phyloP scores from a whole-genome alignment of 23 tunicate species.

The Trididemnum clinides region DNA sequence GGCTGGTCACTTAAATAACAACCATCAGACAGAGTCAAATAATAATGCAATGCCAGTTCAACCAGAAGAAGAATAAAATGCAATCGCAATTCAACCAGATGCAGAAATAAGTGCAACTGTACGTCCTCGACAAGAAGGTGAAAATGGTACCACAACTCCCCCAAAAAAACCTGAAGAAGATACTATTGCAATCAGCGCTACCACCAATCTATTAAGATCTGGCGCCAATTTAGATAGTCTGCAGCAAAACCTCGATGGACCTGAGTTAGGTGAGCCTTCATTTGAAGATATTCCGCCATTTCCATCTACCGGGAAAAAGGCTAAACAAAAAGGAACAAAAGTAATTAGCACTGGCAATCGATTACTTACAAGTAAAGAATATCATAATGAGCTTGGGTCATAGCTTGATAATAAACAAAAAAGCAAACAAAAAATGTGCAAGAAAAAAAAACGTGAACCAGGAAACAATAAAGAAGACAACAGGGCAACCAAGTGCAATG shows the following conservation, averaged over 20 bases:
- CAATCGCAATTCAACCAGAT: not conserved
- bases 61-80: constrained; percentile 1
- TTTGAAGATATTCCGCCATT: constrained; percentile 4
- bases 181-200: no score
- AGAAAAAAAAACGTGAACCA: not conserved
- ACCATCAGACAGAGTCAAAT: not conserved
- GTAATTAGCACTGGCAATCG: constrained; percentile 13
- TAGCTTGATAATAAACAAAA: constrained; percentile 10
- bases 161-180: no score
- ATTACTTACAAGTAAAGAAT: constrained; percentile 3
- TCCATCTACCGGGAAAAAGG: not conserved
- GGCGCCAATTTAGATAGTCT: not conserved
- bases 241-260: not conserved
- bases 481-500: constrained; percentile 20
- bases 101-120: not conserved
- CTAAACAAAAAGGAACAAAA: not conserved
- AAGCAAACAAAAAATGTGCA: constrained; percentile 12
- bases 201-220: not conserved
- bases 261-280: constrained; percentile 20
- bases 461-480: not conserved
- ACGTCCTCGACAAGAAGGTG: not conserved
- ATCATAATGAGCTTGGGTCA: constrained; percentile 10
- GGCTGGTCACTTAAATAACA: not conserved
- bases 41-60: not conserved
- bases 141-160: no score